Evolutionary conservation across 2,113 vertebrate species (phyloP).

Genomic region (Pyxicephalus adspersus): DNA sequence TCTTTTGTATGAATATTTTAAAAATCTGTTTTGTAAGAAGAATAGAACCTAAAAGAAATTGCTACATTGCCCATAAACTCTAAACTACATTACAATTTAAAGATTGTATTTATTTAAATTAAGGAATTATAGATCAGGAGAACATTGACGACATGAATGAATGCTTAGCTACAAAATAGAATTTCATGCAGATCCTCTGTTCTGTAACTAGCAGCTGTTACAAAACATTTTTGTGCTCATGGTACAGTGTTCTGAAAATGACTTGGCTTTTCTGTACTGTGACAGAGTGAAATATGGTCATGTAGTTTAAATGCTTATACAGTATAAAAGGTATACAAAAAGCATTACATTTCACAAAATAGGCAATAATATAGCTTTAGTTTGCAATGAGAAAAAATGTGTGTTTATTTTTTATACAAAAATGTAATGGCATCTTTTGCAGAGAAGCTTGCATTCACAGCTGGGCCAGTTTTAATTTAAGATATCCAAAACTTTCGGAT

Average conservation of each 20-base stretch:
- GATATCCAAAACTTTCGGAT: too few species aligned
- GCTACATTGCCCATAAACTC: neutral
- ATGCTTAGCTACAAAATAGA: neutral
- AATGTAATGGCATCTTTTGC: neutral
- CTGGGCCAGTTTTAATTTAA: too few species aligned
- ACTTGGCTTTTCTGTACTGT: neutral
- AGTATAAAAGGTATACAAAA: neutral
- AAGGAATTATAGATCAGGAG: neutral
- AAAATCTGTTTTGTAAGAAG: neutral
- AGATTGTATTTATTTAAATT: neutral
- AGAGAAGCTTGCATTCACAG: neutral
- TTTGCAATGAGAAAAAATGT: neutral
- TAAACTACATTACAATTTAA: neutral
- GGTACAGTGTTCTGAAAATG: constrained; percentile 3
- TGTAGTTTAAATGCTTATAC: neutral
- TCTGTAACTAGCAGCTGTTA: constrained; percentile 12
- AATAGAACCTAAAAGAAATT: neutral
- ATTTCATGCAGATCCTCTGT: constrained; percentile 3
- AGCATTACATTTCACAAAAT: neutral
- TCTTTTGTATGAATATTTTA: constrained; percentile 7
- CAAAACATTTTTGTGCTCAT: neutral
- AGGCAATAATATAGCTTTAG: neutral
- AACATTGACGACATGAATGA: neutral
- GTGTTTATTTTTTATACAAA: neutral
- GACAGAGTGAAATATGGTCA: constrained; percentile 10